These are phyloP conservation scores for Andrena fulva DNA, from an alignment of 2,888 invertebrate genomes.

Conservation along the genomic window DNA sequence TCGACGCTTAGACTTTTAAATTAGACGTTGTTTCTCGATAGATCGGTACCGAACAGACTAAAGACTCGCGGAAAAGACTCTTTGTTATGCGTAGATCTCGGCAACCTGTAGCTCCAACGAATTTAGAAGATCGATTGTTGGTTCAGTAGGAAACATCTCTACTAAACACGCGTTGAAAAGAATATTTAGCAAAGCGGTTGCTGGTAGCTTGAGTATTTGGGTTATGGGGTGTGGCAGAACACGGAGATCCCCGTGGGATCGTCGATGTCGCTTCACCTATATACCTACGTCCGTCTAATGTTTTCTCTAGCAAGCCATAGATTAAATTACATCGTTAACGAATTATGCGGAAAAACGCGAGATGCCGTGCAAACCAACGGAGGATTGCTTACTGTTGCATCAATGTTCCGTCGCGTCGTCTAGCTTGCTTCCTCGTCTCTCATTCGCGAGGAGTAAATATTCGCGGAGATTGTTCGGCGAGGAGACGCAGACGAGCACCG, in stretches of 20 bases:
- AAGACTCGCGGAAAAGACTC: background rate
- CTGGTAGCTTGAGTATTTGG: conserved; percentile 65
- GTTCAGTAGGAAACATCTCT: background rate
- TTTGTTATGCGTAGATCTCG: too few relatives aligned
- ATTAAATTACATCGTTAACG: conserved; percentile 63
- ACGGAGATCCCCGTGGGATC: conserved; percentile 63
- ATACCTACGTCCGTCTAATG: conserved; percentile 38
- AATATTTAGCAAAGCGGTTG: background rate
- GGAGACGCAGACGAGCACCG: background rate
- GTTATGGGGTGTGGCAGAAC: conserved; percentile 73
- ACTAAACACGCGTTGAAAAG: background rate
- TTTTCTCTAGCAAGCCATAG: conserved; percentile 39
- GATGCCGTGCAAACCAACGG: background rate
- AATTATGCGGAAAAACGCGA: conserved; percentile 15
- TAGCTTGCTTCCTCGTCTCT: background rate
- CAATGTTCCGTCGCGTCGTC: too few relatives aligned
- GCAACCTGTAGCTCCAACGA: too few relatives aligned
- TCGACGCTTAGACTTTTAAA: conserved; percentile 49
- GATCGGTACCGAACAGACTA: background rate
- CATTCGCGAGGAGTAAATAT: background rate
- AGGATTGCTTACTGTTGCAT: background rate
- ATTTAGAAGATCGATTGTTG: background rate
- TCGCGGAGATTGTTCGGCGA: background rate
- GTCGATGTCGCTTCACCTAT: conserved; percentile 63
- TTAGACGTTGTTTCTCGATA: conserved; percentile 25